Percentiles rank a stretch among this genome's conserved stretches.
Evolutionary conservation across 2,113 vertebrate species (phyloP).

Genomic region (Lophius piscatorius): DNA sequence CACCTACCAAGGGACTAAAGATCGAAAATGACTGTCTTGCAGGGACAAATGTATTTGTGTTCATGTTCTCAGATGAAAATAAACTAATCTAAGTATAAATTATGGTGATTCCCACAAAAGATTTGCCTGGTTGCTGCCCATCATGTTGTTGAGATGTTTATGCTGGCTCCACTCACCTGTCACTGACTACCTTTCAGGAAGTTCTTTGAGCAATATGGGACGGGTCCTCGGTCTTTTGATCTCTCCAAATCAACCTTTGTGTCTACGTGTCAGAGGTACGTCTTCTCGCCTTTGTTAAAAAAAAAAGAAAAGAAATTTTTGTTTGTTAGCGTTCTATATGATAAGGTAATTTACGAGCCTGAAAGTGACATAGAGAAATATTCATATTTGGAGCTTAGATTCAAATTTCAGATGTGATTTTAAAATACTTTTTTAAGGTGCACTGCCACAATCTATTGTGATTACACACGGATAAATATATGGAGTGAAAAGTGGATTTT

Average conservation of each 20-base stretch:
- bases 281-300: neutral
- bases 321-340: neutral
- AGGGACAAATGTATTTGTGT: no score
- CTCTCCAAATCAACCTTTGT: slow-evolving; percentile 82
- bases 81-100: no score
- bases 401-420: neutral
- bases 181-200: slow-evolving; percentile 75
- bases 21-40: no score
- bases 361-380: neutral
- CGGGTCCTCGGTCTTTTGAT: slow-evolving; percentile 80
- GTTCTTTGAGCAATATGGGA: slow-evolving; percentile 86
- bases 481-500: no score
- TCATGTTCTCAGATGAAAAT: no score
- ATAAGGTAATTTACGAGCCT: neutral
- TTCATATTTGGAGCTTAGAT: neutral
- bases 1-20: no score
- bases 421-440: neutral
- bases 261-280: slow-evolving; percentile 88
- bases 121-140: neutral
- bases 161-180: neutral
- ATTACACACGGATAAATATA: neutral
- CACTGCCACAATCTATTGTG: neutral
- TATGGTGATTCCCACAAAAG: neutral
- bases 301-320: neutral
- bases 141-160: neutral